Evolutionary conservation across 2,888 invertebrate species (phyloP), one percentile per base, ranked within the genome.

Genomic region (Conistra vaccinii): DNA sequence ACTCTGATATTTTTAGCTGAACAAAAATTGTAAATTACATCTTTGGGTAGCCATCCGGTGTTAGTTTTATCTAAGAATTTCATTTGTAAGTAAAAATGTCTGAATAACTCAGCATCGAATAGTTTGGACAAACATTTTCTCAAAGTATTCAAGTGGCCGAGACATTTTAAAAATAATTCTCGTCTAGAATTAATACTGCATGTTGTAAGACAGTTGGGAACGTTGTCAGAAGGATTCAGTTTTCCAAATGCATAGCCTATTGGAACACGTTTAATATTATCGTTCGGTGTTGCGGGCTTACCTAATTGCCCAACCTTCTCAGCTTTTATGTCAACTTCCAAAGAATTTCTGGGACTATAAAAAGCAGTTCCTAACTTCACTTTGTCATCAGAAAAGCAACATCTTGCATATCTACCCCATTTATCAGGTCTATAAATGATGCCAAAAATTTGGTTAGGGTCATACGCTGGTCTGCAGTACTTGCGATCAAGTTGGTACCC

Each of bases 171-270:
- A 39, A 95, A 90, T 35, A 94, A 89, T 5, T 91, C 84, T 87
- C 91, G 92, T 42, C 92, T 89, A 17, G 89, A 78, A 78, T 90
- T 92, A 1, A 90, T 66, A 35, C 87, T 78, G 70, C 90, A 91
- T 48, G 75, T 81, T 4, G 85, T 81, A 12, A 94, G 62, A 65
- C 95, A 90, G 71, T 95, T 95, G 35, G 88, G 88, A 7, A 95
- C 82, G n/a, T 91, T 91, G 60, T 91, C 94, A 35, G 91, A 81
- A 3, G 92, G 89, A 55, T 92, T 83, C 9, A 90, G 85, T 77
- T 89, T 92, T 2, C 97, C 97, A 89, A 96, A 97, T 17, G 92
- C 81, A 80, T 91, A 92, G 0, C 93, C 95, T 80, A 91, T 80
- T 6, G 96, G 95, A 0, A 96, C 94, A 63, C 86, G 85, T 7